phyloP scores from a whole-genome alignment of 1,140 invertebrate genomes.

The Augochlora pura region DNA sequence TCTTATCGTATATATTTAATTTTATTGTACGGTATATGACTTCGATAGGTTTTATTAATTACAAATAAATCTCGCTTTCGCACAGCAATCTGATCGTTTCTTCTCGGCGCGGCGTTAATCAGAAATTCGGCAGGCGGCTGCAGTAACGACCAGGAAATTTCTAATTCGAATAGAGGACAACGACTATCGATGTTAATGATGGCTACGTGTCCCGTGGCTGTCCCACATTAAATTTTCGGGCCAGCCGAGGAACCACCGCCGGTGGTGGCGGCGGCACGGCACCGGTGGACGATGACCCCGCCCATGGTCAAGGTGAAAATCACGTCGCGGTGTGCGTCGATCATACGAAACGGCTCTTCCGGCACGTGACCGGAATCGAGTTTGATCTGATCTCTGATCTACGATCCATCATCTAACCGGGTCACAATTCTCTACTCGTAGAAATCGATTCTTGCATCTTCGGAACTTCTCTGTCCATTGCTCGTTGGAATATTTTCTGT shows the following conservation, averaged over 20 bases:
- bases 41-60: too few species aligned
- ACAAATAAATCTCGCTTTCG: too few species aligned
- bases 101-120: background rate
- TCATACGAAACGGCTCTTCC: slow-evolving; percentile 57
- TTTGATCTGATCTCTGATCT: slow-evolving; percentile 37
- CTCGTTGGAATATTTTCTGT: too few species aligned
- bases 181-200: background rate
- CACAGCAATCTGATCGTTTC: too few species aligned
- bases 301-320: slow-evolving; percentile 67
- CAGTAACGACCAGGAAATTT: background rate
- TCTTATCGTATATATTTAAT: too few species aligned
- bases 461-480: too few species aligned
- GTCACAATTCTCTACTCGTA: background rate
- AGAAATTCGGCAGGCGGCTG: background rate
- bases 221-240: slow-evolving; percentile 18
- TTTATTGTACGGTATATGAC: too few species aligned
- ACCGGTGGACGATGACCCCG: slow-evolving; percentile 63
- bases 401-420: slow-evolving; percentile 37
- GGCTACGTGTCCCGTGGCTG: background rate
- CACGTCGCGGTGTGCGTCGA: slow-evolving; percentile 49
- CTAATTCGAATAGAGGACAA: too few species aligned
- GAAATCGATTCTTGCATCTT: too few species aligned
- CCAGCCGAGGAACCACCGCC: background rate
- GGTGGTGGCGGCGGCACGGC: background rate
- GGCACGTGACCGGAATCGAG: slow-evolving; percentile 57